A percentile compares a stretch with the other conserved stretches of the same genome.
Conservation (phyloP, 2,113 vertebrate species). For the Eurypyga helias region DNA sequence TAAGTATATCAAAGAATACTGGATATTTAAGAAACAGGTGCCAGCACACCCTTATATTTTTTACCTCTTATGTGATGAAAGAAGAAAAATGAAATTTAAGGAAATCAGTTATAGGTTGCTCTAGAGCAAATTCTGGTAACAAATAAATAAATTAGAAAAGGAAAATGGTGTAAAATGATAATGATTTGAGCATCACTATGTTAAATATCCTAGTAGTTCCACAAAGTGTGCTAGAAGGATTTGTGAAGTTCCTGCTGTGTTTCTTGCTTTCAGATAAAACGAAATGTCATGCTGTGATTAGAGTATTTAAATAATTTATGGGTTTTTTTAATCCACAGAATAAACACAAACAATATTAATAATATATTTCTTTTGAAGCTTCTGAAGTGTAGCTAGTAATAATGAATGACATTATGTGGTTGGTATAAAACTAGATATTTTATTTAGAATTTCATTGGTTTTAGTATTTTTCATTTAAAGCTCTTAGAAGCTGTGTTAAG, state of each 20-base stretch:
- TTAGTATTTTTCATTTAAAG: neutral
- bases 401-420: neutral
- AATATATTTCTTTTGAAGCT: neutral
- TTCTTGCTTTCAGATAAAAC: neutral
- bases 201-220: neutral
- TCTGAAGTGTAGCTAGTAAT: neutral
- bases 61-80: neutral
- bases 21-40: neutral
- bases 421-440: neutral
- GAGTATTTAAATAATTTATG: neutral
- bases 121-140: neutral
- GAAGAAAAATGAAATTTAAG: neutral
- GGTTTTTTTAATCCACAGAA: neutral
- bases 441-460: neutral
- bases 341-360: neutral
- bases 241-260: neutral
- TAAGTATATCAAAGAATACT: neutral
- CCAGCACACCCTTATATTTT: neutral
- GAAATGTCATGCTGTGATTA: neutral
- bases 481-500: neutral
- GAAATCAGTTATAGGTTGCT: neutral
- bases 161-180: neutral
- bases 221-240: neutral
- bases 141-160: neutral
- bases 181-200: neutral